These are phyloP conservation scores for Diogma glabrata DNA, from an alignment of 2,888 invertebrate species.

Conservation along the genomic window DNA sequence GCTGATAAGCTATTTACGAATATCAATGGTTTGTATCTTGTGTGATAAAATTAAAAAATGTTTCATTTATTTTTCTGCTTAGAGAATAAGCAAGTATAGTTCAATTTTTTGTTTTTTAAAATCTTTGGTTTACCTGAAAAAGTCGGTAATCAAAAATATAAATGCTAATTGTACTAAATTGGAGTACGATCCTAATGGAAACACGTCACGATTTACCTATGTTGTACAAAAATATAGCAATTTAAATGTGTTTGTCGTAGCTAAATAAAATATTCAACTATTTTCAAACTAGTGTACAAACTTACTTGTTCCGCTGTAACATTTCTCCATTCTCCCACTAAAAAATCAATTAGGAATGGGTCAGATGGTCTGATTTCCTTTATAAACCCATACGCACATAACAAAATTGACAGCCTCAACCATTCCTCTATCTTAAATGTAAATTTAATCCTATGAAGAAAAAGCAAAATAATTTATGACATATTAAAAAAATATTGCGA, in stretches of 20 bases:
- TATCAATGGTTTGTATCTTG: conserved; percentile 75
- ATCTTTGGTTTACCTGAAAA: conserved; percentile 35
- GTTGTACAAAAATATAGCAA: background rate
- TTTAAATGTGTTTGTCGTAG: background rate
- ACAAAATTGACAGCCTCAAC: conserved; percentile 55
- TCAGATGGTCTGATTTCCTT: conserved; percentile 81
- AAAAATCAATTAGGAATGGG: conserved; percentile 69
- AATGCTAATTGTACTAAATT: conserved; percentile 63
- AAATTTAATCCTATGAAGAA: too few species aligned
- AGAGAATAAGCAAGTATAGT: conserved; percentile 2
- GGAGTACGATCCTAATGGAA: conserved; percentile 77
- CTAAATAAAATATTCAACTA: background rate
- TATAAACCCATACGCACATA: conserved; percentile 69
- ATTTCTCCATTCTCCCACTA: conserved; percentile 66
- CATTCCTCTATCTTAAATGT: conserved; percentile 39
- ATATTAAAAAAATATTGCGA: too few species aligned
- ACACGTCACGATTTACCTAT: conserved; percentile 67
- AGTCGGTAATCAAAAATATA: conserved; percentile 75
- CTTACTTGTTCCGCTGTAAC: conserved; percentile 44
- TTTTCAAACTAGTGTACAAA: too few species aligned
- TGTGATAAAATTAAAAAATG: conserved; percentile 6
- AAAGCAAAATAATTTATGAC: too few species aligned
- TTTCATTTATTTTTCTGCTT: too few species aligned
- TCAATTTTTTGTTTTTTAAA: too few species aligned
- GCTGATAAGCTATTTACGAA: conserved; percentile 61